Percentiles rank a stretch among this genome's conserved stretches.
phyloP scores from a whole-genome alignment of 2,888 invertebrate species.

The Tridacna crocea region DNA sequence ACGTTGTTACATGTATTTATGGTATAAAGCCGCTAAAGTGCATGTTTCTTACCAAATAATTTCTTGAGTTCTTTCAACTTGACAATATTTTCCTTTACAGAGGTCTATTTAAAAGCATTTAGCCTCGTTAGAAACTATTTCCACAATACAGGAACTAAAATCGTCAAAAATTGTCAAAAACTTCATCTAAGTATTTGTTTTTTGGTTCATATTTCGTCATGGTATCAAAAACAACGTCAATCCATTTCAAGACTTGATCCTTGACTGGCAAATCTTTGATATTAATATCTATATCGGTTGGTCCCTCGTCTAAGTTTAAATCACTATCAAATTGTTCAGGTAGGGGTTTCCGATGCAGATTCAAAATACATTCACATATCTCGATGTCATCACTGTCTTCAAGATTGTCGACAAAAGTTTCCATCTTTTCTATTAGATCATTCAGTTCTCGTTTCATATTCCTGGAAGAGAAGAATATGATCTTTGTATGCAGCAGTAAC shows the following conservation, averaged over 20 bases:
- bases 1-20: too few relatives aligned
- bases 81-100: too few relatives aligned
- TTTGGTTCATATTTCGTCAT: conserved; percentile 40
- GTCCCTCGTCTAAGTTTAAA: background rate
- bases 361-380: background rate
- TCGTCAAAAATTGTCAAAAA: background rate
- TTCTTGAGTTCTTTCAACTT: too few relatives aligned
- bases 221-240: conserved; percentile 27
- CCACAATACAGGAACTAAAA: too few relatives aligned
- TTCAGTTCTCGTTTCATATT: background rate
- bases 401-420: background rate
- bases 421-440: background rate
- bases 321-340: background rate
- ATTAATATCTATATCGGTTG: background rate
- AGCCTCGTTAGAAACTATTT: too few relatives aligned
- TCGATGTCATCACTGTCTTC: background rate
- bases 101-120: too few relatives aligned
- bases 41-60: too few relatives aligned
- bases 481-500: background rate
- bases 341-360: background rate
- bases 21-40: too few relatives aligned
- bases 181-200: conserved; percentile 33
- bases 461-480: background rate
- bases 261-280: conserved; percentile 15
- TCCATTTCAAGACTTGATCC: conserved; percentile 25